Conservation (phyloP, 2,797 vertebrate species). For the Falco peregrinus region DNA sequence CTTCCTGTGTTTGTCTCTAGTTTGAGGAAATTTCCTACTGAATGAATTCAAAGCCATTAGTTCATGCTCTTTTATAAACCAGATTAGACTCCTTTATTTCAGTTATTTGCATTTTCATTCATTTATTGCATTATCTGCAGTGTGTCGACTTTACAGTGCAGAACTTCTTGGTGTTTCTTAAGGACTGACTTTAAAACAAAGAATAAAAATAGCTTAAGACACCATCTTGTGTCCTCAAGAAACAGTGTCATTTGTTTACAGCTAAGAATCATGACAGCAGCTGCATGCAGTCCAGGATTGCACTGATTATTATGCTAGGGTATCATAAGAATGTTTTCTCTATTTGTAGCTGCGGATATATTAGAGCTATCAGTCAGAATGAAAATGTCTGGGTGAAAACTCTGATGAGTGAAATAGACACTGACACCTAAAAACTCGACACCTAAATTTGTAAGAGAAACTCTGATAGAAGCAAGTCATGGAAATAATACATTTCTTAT, state of each 20-base stretch:
- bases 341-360: neutral
- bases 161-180: neutral
- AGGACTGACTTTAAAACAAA: neutral
- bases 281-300: neutral
- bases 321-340: neutral
- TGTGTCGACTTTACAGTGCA: neutral
- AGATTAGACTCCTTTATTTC: neutral
- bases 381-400: neutral
- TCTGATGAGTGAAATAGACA: neutral
- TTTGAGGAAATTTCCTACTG: neutral
- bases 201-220: conserved; percentile 17
- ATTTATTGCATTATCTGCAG: neutral
- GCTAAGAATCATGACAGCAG: conserved; percentile 30
- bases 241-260: conserved; percentile 41
- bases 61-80: neutral
- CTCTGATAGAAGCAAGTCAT: neutral
- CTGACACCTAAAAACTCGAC: neutral
- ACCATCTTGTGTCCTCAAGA: conserved; percentile 36
- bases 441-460: neutral
- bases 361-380: neutral
- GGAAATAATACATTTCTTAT: neutral
- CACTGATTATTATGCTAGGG: neutral
- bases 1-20: neutral
- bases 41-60: neutral
- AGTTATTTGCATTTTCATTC: neutral